phyloP scores from a whole-genome alignment of 2,797 vertebrate genomes.

The Acomys russatus region DNA sequence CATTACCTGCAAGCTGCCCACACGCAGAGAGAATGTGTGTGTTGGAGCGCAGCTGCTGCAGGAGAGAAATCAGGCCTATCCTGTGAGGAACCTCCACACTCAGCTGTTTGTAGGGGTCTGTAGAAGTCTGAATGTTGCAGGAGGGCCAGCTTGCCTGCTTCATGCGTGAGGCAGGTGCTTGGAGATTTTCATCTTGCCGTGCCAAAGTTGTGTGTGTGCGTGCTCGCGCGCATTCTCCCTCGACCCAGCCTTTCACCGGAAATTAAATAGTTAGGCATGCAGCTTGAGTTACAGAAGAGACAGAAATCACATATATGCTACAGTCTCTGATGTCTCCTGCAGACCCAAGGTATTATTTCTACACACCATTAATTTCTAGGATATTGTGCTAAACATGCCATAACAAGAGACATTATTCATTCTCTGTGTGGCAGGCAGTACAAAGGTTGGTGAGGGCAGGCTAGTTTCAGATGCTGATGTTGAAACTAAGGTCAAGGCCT shows the following conservation, averaged over 20 bases:
- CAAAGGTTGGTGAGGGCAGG: not conserved
- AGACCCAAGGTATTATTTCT: not conserved
- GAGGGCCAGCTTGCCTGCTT: accelerated
- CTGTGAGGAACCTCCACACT: not conserved
- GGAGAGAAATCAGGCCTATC: not conserved
- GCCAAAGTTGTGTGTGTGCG: not conserved
- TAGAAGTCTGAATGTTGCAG: not conserved
- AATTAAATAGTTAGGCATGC: not conserved
- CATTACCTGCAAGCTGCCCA: not conserved
- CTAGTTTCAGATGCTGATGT: not conserved
- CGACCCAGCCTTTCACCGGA: not conserved
- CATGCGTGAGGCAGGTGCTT: not conserved
- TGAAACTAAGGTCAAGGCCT: not conserved
- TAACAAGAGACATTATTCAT: not conserved
- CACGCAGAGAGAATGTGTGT: not conserved
- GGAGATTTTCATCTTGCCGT: not conserved
- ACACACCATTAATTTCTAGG: not conserved
- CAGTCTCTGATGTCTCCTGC: not conserved
- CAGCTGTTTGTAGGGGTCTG: not conserved
- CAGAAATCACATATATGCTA: not conserved
- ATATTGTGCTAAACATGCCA: not conserved
- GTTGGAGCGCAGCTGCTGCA: not conserved
- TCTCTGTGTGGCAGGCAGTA: not conserved
- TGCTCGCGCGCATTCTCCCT: not conserved
- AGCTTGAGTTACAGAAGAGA: not conserved